Conservation (phyloP, 2,113 vertebrate genomes). For the Ranitomeya imitator region DNA sequence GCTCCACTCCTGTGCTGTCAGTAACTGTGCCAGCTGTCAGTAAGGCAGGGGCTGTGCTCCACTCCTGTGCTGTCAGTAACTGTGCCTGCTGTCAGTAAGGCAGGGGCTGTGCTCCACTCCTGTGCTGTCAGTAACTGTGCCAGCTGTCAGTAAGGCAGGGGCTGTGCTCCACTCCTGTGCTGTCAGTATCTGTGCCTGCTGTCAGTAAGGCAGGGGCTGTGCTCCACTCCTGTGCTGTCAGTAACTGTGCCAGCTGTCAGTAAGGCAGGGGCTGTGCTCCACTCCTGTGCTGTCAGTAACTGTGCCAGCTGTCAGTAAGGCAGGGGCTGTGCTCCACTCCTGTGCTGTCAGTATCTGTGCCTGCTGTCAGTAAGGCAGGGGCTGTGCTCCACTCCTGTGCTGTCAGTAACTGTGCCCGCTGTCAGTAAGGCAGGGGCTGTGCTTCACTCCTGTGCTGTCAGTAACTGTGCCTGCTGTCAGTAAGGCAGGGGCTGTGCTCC, state of each 20-base stretch:
- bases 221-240: neutral
- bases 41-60: neutral
- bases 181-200: no score
- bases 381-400: neutral
- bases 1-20: no score
- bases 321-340: no score
- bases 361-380: no score
- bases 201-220: neutral
- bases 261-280: neutral
- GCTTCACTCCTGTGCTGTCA: neutral
- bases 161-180: no score
- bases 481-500: no score
- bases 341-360: no score
- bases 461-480: neutral
- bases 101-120: neutral
- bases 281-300: neutral
- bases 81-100: no score
- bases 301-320: neutral
- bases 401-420: no score
- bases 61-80: neutral
- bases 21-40: no score
- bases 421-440: neutral
- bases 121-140: neutral
- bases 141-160: neutral
- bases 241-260: no score